Evolutionary conservation across 1,140 invertebrate genomes (phyloP), one percentile per base, ranked within the genome.

Genomic region (Megalopta genalis): DNA sequence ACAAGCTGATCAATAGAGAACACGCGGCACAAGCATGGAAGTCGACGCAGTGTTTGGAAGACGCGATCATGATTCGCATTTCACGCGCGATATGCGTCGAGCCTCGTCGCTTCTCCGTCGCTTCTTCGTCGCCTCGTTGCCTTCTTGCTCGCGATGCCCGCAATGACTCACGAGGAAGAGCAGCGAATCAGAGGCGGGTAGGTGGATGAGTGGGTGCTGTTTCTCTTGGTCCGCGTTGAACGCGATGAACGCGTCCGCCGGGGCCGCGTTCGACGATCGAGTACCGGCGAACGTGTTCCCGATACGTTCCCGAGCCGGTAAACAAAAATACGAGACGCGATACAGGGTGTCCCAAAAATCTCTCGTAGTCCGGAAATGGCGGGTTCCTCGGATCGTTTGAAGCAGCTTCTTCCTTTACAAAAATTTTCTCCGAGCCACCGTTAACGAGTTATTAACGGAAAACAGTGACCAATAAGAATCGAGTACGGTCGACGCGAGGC

Each of bases 141-240:
- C 68, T 73, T 57, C 73, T 42, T 52, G 49, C 49, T 52, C 72
- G 64, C 57, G 46, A 32, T 42, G 59, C 14, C 83, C 52, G 63
- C 77, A 78, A 72, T 87, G 85, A 87, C 74, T 87, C 85, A 87
- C 82, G 68, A 76, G 42, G 82, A 87, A 84, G 75, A 82, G 71
- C 42, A 78, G 74, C 42, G 72, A 64, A 73, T 52, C 84, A 79
- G 49, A 52, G 49, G 16, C 49, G 49, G 49, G 16, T 52, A 21
- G 49, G 18, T 57, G 8, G 21, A 81, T 86, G 81, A 85, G 84
- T 86, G 84, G 85, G 77, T 75, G 81, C 60, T 62, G 74, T 86
- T 85, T 66, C 74, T 83, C 77, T 69, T 63, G 18, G 59, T 63
- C 39, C 63, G 74, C 75, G 37, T 57, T 54, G 37, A 12, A n/a